Conservation (phyloP, 92 coral and sea anemone genomes). For the Hydrozoanthus gracilis region DNA sequence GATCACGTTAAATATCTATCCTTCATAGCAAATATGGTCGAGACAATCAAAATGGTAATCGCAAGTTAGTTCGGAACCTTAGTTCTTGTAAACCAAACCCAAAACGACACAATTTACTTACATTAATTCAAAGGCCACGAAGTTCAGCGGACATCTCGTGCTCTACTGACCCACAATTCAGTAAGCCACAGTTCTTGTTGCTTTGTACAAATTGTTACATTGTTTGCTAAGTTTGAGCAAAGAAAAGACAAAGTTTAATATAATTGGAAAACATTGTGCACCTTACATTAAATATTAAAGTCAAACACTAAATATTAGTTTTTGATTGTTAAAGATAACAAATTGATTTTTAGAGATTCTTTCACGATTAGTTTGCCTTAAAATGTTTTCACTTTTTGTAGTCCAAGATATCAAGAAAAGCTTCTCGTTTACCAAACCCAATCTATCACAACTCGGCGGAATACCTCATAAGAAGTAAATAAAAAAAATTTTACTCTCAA, state of each 20-base stretch:
- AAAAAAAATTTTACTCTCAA: no score
- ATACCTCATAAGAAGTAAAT: neutral
- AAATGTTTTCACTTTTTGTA: neutral
- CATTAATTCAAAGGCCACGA: no score
- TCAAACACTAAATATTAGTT: conserved; percentile 35
- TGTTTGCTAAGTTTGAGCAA: conserved; percentile 6
- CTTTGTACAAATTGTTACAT: no score
- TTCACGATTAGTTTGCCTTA: conserved; percentile 8
- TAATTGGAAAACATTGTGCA: conserved; percentile 25
- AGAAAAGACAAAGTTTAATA: conserved; percentile 18
- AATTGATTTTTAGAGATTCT: neutral
- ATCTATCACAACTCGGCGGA: neutral
- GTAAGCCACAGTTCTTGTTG: no score
- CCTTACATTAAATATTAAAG: conserved; percentile 26
- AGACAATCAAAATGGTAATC: no score
- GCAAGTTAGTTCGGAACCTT: no score
- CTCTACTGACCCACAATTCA: no score
- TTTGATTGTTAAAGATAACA: conserved; percentile 21
- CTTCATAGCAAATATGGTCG: no score
- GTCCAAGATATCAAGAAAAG: neutral
- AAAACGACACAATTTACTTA: no score
- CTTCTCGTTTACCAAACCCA: neutral
- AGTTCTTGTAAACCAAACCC: no score
- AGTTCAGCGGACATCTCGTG: no score
- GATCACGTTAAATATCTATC: no score